Evolutionary conservation across 2,113 vertebrate species (phyloP), one percentile per base, ranked within the genome.

Genomic region (Gymnocephalus cernua): DNA sequence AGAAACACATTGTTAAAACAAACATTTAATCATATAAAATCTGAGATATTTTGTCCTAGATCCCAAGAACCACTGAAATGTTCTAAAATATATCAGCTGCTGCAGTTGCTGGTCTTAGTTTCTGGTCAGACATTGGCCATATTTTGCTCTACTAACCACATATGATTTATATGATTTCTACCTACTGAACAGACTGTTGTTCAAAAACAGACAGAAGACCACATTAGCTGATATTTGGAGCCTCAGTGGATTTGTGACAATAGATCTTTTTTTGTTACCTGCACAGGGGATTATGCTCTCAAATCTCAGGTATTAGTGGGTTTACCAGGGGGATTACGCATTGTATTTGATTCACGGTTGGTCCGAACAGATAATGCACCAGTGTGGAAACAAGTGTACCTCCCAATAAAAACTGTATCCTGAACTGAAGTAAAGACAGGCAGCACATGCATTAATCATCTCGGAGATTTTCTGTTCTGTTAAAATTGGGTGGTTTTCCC

Each of bases 271-370:
- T 84, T 15, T 80, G 72, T 83, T 81, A 90, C 90, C 83, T 86
- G 80, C 81, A 72, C 38, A 57, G 75, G 45, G 83, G 91, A 93
- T 94, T 91, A 94, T 80, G 78, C 48, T 63, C 74, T 87, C 71
- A 89, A 91, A 94, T 94, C 92, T 88, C 84, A 80, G 91, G 89
- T 89, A 90, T 93, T 94, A 88, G 91, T 77, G 57, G 85, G 90
- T 59, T 94, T 92, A 93, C 84, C 47, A 78, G 74, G 54, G 71
- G 89, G 91, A 93, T 94, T 93, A 93, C 51, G 11, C 86, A 78
- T 88, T 79, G 86, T 74, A 74, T 56, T 88, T 86, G 78, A 93
- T 89, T 93, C 80, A 87, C 29, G 44, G 64, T 69, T 1, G 6
- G 64, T 68, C 78, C n/a, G 0, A 78, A 83, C 44, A 78, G 84